phyloP scores from a whole-genome alignment of 2,888 invertebrate species.

The Antheraea yamamai region DNA sequence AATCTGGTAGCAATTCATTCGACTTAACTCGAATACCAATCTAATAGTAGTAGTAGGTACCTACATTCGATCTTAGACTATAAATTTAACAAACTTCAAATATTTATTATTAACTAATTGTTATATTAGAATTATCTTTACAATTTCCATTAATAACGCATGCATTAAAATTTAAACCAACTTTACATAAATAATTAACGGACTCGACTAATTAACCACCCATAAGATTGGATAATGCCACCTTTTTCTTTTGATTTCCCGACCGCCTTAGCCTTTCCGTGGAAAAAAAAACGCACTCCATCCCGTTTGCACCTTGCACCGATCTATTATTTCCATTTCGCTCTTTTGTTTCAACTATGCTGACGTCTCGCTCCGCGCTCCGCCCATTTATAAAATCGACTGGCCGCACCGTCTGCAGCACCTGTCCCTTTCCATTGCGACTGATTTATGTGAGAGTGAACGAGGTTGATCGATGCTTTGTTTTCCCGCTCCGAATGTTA shows the following conservation, averaged over 20 bases:
- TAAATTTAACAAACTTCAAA: background rate
- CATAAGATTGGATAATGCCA: slow-evolving; percentile 36
- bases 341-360: slow-evolving; percentile 76
- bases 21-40: background rate
- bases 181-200: slow-evolving; percentile 50
- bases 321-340: slow-evolving; percentile 74
- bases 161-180: slow-evolving; percentile 13
- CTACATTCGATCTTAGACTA: background rate
- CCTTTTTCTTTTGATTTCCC: slow-evolving; percentile 75
- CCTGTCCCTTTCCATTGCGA: slow-evolving; percentile 78
- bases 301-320: slow-evolving; percentile 75
- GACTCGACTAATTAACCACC: slow-evolving; percentile 47
- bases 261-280: slow-evolving; percentile 68
- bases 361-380: slow-evolving; percentile 75
- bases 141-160: slow-evolving; percentile 2
- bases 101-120: slow-evolving; percentile 8
- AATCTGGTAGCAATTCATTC: background rate
- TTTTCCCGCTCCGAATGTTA: slow-evolving; percentile 70
- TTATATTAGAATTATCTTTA: slow-evolving; percentile 5
- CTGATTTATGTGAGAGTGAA: slow-evolving; percentile 82
- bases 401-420: slow-evolving; percentile 71
- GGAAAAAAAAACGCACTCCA: slow-evolving; percentile 55
- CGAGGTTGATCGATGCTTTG: slow-evolving; percentile 80
- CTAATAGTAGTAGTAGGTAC: background rate
- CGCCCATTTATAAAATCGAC: slow-evolving; percentile 82